Evolutionary conservation across 37 sponge, comb jelly and placozoan genomes (phyloP), one percentile per base, ranked within the genome.

Genomic region (Eunapius fragilis): DNA sequence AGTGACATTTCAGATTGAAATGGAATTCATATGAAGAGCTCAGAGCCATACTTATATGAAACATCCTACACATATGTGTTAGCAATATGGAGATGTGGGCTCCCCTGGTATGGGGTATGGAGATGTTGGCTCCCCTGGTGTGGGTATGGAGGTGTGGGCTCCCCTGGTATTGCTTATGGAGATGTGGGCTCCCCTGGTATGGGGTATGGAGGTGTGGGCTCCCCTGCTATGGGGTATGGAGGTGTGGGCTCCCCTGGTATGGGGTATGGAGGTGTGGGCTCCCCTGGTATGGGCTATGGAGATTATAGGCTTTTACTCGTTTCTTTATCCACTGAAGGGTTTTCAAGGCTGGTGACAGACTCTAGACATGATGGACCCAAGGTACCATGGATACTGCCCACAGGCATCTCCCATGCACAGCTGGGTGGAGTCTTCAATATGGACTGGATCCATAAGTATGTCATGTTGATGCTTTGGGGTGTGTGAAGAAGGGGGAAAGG

Each of bases 381-480:
- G 6, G 76, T 91, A 0, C 88, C 84, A 7, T 96, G 97, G 97
- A 84, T 91, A 25, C 86, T 96, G 2, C 97, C 97, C 27, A 88
- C 90, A 0, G 83, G 88, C 45, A 90, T 96, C 17, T 89, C 89
- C 50, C 80, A 92, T 25, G 58, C 80, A 28, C 89, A 91, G 31
- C 89, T 96, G 72, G 92, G 92, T 2, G 92, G 91, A 0, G 89
- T 96, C 32, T 96, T 96, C 81, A 88, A 91, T 25, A 81, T 96
- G 76, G 94, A 94, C 32, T 96, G 97, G 97, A 87, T 96, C n/a
- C 91, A 92, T 83, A 89, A 58, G 94, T 95, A 30, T 32, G 88
- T 85, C n/a, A n/a, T n/a, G n/a, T n/a, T n/a, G n/a, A n/a, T n/a
- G n/a, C n/a, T n/a, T n/a, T n/a, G n/a, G n/a, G n/a, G 69, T 24